phyloP scores from a whole-genome alignment of 2,797 vertebrate genomes.

The Glossophaga mutica region DNA sequence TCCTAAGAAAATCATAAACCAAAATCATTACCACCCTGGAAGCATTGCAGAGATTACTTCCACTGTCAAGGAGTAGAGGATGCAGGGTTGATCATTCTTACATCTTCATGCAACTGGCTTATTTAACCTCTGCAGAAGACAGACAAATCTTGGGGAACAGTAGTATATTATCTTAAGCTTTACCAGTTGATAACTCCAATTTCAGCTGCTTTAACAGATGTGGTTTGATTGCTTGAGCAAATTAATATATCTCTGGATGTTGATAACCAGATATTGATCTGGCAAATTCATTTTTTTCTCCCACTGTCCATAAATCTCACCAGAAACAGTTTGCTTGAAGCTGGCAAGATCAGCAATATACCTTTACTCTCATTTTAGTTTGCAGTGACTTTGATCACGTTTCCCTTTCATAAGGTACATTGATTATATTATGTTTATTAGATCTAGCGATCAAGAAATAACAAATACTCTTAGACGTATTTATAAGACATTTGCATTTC shows the following conservation, averaged over 20 bases:
- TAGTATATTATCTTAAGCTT: not conserved
- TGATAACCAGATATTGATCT: not conserved
- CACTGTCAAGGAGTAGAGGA: too few species aligned
- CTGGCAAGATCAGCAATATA: not conserved
- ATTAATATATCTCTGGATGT: not conserved
- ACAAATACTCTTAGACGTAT: not conserved
- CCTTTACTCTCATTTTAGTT: not conserved
- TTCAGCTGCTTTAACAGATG: not conserved
- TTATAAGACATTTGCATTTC: not conserved
- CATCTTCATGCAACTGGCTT: too few species aligned
- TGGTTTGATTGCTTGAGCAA: not conserved
- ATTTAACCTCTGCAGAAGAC: too few species aligned
- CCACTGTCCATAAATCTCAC: not conserved
- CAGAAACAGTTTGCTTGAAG: not conserved
- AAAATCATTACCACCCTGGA: too few species aligned
- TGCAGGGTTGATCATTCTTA: too few species aligned
- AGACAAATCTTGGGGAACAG: too few species aligned
- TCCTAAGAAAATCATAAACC: too few species aligned
- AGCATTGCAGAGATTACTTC: too few species aligned
- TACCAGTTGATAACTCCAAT: not conserved
- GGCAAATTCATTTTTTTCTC: not conserved
- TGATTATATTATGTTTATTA: not conserved
- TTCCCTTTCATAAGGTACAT: not conserved
- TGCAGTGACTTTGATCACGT: not conserved
- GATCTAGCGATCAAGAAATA: not conserved